Evolutionary conservation across 2,113 vertebrate species (phyloP), one percentile per base, ranked within the genome.

Genomic region (Tursiops truncatus): DNA sequence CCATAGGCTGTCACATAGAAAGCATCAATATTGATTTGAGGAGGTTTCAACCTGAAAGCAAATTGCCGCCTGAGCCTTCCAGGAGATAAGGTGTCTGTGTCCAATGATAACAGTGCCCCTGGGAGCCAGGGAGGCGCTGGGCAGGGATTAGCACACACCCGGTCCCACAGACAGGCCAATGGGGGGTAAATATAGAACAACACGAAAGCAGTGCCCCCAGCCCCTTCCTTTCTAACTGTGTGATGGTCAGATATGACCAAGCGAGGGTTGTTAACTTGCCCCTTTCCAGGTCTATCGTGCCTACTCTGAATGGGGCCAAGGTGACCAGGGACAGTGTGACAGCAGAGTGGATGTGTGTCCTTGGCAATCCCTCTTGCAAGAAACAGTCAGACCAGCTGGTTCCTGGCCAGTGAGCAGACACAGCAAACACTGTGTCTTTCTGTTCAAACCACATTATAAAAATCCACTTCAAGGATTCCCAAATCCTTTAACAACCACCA

Each of bases 171-270:
- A 98, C 98, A 98, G 98, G 96, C 50, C 76, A 2, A 50, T 0
- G 38, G 31, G 36, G 2, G 89, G 97, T 98, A 99, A 98, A 98
- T 99, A 98, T 98, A 99, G 98, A 98, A 98, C 68, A 28, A 97
- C 98, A 98, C 93, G 98, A 98, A 98, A 98, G 98, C 95, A 8
- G 97, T 41, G 63, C 92, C 60, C 38, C 38, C n/a, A 25, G 13
- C 12, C 20, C 53, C 88, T 90, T 95, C 81, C 97, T 97, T 98
- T 97, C 98, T 96, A 97, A 96, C 93, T 58, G 89, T 33, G n/a
- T 4, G 95, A 58, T 44, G 96, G 95, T 89, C 1, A 31, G 5
- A 84, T 87, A 93, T 20, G 93, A 41, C 95, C 18, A 5, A 92
- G 95, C 20, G 50, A 91, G 96, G 90, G 17, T 87, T 71, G 91